Evolutionary conservation across 2,888 invertebrate genomes (phyloP).

Genomic region (Zaprionus lineosus): DNA sequence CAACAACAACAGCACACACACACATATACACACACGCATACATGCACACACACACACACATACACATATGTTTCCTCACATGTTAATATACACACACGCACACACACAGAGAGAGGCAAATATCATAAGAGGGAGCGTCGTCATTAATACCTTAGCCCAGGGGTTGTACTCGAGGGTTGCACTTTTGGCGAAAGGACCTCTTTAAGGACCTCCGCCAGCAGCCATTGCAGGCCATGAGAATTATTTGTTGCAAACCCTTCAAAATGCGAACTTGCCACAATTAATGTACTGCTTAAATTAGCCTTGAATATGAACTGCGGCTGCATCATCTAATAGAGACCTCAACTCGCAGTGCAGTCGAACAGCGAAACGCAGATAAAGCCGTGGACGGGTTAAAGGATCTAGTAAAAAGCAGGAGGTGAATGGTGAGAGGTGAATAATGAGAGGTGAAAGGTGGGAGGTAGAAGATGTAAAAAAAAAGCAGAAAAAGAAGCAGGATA

Average conservation of each 20-base stretch:
- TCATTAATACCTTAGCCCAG: slow-evolving; percentile 28
- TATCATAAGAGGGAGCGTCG: slow-evolving; percentile 19
- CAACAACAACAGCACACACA: no score
- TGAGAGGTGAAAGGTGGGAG: no score
- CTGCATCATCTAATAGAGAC: no score
- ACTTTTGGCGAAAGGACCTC: neutral
- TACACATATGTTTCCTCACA: neutral
- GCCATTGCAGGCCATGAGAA: neutral
- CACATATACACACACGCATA: neutral
- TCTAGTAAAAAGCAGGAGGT: neutral
- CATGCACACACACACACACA: neutral
- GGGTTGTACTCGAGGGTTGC: slow-evolving; percentile 25
- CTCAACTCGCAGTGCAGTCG: no score
- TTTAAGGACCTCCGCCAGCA: neutral
- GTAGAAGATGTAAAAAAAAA: no score
- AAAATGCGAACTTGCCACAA: neutral
- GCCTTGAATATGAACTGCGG: no score
- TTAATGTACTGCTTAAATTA: no score
- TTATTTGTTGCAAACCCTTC: neutral
- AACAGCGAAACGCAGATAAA: no score
- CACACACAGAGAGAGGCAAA: no score
- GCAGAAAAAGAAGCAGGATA: no score
- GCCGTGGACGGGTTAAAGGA: no score
- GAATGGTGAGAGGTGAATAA: no score
- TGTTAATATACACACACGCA: neutral